These are phyloP conservation scores for Callipepla squamata DNA, from an alignment of 2,113 vertebrate species.

Conservation along the genomic window DNA sequence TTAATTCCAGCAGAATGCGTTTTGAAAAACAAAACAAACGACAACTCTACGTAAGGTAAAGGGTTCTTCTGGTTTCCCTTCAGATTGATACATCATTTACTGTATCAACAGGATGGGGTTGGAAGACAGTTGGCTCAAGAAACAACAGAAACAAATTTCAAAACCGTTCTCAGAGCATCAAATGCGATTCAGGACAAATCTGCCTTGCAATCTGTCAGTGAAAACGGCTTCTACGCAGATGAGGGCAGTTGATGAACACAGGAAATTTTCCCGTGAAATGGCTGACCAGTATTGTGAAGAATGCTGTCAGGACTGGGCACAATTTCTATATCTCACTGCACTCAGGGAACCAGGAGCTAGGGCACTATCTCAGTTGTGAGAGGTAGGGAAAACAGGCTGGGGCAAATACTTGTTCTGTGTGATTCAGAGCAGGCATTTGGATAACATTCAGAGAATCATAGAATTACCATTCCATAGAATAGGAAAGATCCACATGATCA, in stretches of 20 bases:
- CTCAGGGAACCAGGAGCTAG: neutral
- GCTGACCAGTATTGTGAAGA: neutral
- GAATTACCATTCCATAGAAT: too few species aligned
- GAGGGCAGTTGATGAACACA: neutral
- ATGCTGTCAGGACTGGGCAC: neutral
- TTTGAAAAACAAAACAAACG: neutral
- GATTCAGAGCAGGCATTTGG: neutral
- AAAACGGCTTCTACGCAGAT: neutral
- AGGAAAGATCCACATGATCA: too few species aligned
- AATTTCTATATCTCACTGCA: neutral
- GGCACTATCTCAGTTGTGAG: neutral
- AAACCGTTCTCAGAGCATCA: neutral
- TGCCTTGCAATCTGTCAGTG: neutral
- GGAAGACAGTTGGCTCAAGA: neutral
- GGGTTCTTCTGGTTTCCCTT: constrained; percentile 17
- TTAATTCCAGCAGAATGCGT: neutral
- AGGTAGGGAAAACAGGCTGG: neutral
- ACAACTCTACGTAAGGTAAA: neutral
- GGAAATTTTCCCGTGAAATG: neutral
- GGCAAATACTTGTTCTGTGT: neutral
- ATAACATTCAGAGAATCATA: neutral
- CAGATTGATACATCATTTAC: neutral
- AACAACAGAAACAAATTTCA: neutral
- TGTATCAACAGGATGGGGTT: neutral
- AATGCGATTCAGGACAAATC: neutral